These are phyloP conservation scores for Andrena hattorfiana DNA, from an alignment of 2,888 invertebrate genomes.

Conservation along the genomic window DNA sequence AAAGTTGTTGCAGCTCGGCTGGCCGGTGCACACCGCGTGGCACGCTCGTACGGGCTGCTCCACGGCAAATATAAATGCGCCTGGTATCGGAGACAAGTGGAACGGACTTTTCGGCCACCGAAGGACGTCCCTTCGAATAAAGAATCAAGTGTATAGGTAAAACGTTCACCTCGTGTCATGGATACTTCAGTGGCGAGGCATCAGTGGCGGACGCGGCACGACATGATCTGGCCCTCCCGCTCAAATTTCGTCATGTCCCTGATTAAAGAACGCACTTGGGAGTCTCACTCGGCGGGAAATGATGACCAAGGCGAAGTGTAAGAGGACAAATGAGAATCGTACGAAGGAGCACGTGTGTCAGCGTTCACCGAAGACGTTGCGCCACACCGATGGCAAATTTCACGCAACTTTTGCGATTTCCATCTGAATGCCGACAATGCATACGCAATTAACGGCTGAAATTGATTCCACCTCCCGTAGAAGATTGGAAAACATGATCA, in stretches of 20 bases:
- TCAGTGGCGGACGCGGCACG: neutral
- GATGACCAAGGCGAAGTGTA: neutral
- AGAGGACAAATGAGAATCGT: neutral
- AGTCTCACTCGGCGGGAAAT: neutral
- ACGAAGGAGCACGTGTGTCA: slow-evolving; percentile 15
- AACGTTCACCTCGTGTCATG: slow-evolving; percentile 30
- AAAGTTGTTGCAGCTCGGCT: slow-evolving; percentile 79
- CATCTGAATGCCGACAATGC: slow-evolving; percentile 17
- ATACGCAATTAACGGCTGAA: slow-evolving; percentile 28
- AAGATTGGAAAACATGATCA: slow-evolving; percentile 43
- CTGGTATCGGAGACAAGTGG: slow-evolving; percentile 74
- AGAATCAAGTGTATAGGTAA: slow-evolving; percentile 31
- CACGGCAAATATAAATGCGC: slow-evolving; percentile 72
- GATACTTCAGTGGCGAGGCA: slow-evolving; percentile 3
- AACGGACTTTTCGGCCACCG: slow-evolving; percentile 71
- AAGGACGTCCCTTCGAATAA: slow-evolving; percentile 52
- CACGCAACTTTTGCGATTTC: slow-evolving; percentile 30
- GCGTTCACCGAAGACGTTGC: slow-evolving; percentile 17
- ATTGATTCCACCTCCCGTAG: slow-evolving; percentile 30
- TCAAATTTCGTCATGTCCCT: neutral
- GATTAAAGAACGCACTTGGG: neutral
- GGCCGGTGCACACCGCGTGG: slow-evolving; percentile 67
- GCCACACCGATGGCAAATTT: slow-evolving; percentile 18
- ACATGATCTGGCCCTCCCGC: neutral
- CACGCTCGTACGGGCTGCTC: slow-evolving; percentile 59